Percentiles rank a stretch among this genome's conserved stretches.
These are phyloP conservation scores for Onthophagus sagittarius DNA, from an alignment of 2,888 invertebrate genomes.

Conservation along the genomic window DNA sequence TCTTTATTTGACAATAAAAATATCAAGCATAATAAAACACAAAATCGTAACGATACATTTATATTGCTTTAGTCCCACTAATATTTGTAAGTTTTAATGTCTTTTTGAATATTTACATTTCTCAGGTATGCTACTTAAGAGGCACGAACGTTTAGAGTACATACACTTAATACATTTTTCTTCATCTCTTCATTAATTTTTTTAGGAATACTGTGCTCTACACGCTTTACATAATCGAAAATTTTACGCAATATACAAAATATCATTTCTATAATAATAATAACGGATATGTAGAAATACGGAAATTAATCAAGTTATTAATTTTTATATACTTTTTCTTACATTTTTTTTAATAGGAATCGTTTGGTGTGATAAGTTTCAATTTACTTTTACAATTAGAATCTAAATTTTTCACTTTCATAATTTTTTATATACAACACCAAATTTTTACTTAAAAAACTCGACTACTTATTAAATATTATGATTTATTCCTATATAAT, in stretches of 20 bases:
- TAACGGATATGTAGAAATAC: neutral
- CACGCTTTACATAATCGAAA: neutral
- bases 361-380: constrained; percentile 3
- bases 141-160: neutral
- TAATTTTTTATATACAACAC: neutral
- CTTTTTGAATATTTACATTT: neutral
- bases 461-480: too few relatives aligned
- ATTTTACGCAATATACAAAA: neutral
- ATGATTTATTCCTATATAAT: neutral
- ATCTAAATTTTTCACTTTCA: neutral
- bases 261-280: neutral
- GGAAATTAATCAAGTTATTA: neutral
- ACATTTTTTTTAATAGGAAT: neutral
- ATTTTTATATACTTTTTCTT: neutral
- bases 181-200: neutral
- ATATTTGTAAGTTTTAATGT: neutral
- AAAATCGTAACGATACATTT: neutral
- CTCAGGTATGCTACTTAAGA: neutral
- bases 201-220: neutral
- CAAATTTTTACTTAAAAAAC: neutral
- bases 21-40: neutral
- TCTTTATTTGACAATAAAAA: neutral
- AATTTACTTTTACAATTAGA: neutral
- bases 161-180: neutral
- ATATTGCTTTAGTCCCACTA: neutral